A percentile compares a stretch with the other conserved stretches of the same genome.
These are phyloP conservation scores for Dunckerocampus dactyliophorus DNA, from an alignment of 2,113 vertebrate species.

Conservation along the genomic window DNA sequence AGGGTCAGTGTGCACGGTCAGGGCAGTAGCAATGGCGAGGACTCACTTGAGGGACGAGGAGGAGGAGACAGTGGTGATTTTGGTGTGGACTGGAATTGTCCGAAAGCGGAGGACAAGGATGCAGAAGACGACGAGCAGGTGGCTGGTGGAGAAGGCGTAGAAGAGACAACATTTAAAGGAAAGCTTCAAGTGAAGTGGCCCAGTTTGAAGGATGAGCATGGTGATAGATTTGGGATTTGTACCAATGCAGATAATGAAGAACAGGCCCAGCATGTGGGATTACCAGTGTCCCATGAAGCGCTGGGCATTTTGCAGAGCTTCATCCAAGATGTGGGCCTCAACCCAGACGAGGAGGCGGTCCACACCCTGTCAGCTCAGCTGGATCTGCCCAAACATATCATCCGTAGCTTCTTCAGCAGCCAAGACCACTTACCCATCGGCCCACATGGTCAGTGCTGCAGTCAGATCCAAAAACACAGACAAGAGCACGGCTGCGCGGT, in stretches of 20 bases:
- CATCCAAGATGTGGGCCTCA: slow-evolving; percentile 90
- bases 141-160: slow-evolving; percentile 28
- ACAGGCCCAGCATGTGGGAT: slow-evolving; percentile 45
- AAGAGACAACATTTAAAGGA: slow-evolving; percentile 24
- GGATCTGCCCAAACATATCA: slow-evolving; percentile 89
- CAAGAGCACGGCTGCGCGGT: slow-evolving; percentile 3
- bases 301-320: slow-evolving; percentile 94
- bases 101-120: neutral
- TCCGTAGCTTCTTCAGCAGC: slow-evolving; percentile 94
- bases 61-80: slow-evolving; percentile 24
- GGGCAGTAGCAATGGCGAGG: slow-evolving; percentile 31
- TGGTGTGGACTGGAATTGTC: slow-evolving; percentile 34
- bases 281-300: slow-evolving; percentile 86
- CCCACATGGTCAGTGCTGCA: neutral
- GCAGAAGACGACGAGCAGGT: slow-evolving; percentile 20
- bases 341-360: slow-evolving; percentile 93
- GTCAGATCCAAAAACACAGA: slow-evolving; percentile 21
- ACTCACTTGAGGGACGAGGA: slow-evolving; percentile 41
- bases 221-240: neutral
- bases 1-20: slow-evolving; percentile 33
- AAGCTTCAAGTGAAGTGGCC: slow-evolving; percentile 30
- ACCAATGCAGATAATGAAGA: slow-evolving; percentile 16
- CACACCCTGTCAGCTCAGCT: slow-evolving; percentile 94
- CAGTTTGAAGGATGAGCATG: slow-evolving; percentile 30
- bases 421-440: slow-evolving; percentile 82